Conservation (phyloP, 2,797 vertebrate species). For the Pogonophryne albipinna region DNA sequence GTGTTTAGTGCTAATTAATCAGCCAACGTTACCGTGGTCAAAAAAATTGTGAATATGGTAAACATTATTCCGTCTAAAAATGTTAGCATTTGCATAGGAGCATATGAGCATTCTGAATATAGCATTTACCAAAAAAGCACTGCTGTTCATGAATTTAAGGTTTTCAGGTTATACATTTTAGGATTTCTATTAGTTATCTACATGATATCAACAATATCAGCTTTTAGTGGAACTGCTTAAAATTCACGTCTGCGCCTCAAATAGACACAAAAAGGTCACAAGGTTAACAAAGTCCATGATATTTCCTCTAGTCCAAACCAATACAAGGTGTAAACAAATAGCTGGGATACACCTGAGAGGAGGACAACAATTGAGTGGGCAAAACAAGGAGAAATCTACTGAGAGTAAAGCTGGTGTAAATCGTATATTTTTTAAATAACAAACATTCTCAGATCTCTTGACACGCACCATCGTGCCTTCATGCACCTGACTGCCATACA, state of each 20-base stretch:
- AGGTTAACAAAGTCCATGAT: not conserved
- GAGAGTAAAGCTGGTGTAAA: not conserved
- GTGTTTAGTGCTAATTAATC: not conserved
- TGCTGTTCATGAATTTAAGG: not conserved
- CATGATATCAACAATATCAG: not conserved
- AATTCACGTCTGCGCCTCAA: not conserved
- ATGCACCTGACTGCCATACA: constrained; percentile 51
- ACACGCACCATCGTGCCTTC: constrained; percentile 17
- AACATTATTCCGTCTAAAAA: too few species aligned
- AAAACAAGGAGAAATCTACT: constrained; percentile 4
- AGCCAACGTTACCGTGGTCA: not conserved
- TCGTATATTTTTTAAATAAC: constrained; percentile 13
- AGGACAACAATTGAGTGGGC: not conserved
- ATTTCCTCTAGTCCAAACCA: not conserved
- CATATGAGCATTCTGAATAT: not conserved
- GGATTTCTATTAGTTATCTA: not conserved
- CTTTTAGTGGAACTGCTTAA: not conserved
- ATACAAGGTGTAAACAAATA: not conserved
- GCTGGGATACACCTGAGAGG: not conserved
- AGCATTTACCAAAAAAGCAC: not conserved
- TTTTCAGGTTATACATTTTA: not conserved
- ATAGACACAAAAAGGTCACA: not conserved
- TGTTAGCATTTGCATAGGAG: not conserved
- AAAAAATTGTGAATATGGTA: not conserved
- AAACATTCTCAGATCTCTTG: constrained; percentile 33